Conservation (phyloP, 37 sponge, comb jelly and placozoan genomes). For the Cladorhizidae sp. region DNA sequence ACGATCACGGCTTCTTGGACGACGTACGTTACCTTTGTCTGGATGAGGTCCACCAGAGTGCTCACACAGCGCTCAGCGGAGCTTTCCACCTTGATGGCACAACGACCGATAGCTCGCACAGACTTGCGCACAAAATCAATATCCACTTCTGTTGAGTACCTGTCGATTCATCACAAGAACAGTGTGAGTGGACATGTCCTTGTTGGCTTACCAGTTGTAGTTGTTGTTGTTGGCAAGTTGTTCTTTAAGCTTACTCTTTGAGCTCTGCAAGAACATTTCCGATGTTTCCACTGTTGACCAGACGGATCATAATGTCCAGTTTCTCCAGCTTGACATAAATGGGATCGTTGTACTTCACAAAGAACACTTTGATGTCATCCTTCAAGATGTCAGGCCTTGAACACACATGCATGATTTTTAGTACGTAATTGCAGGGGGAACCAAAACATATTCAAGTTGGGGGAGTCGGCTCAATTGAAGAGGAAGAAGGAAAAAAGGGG, state of each 20-base stretch:
- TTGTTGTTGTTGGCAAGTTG: not conserved
- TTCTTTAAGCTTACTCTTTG: slow-evolving; percentile 80
- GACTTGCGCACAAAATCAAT: slow-evolving; percentile 99
- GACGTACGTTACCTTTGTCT: slow-evolving; percentile 99
- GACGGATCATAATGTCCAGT: slow-evolving; percentile 98
- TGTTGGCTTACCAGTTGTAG: not conserved
- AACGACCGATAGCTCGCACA: slow-evolving; percentile 97
- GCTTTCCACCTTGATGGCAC: slow-evolving; percentile 98
- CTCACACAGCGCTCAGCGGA: slow-evolving; percentile 92
- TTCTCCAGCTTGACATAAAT: slow-evolving; percentile 99
- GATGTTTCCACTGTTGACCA: slow-evolving; percentile 87
- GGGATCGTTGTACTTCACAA: slow-evolving; percentile 99
- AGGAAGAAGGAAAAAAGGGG: not conserved
- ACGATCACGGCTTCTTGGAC: slow-evolving; percentile 98
- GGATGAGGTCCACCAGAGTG: slow-evolving; percentile 95
- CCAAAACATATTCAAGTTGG: too few species aligned
- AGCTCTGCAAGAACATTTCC: slow-evolving; percentile 93
- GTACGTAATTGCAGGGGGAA: too few species aligned
- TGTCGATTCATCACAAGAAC: slow-evolving; percentile 1
- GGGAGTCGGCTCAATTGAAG: too few species aligned
- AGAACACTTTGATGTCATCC: slow-evolving; percentile 99
- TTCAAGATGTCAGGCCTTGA: slow-evolving; percentile 87
- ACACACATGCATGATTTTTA: slow-evolving; percentile 34
- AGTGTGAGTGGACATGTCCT: not conserved
- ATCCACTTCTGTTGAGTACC: slow-evolving; percentile 97